These are phyloP conservation scores for Phalacrocorax aristotelis DNA, from an alignment of 2,113 vertebrate species.

Conservation along the genomic window DNA sequence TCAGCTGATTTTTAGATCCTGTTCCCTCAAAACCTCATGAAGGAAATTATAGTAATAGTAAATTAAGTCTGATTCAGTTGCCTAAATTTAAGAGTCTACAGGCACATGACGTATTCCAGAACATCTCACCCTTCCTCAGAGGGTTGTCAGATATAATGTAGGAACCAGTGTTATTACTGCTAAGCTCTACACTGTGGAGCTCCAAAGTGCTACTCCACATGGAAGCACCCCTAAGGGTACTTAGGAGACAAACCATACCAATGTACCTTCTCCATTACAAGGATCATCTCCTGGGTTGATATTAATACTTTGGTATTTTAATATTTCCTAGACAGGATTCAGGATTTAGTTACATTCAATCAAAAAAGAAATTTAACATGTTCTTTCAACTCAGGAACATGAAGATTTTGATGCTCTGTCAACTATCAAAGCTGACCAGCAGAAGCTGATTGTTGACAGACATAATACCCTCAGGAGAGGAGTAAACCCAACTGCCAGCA, in stretches of 20 bases:
- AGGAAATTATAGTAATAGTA: neutral
- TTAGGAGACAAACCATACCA: neutral
- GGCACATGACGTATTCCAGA: neutral
- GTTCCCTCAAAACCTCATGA: neutral
- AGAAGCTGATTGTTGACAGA: conserved; percentile 44
- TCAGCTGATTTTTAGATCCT: neutral
- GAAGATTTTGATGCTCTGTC: neutral
- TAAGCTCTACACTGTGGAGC: neutral
- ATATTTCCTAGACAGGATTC: neutral
- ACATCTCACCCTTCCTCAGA: neutral
- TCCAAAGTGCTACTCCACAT: neutral
- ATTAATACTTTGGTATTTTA: neutral
- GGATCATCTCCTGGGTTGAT: neutral
- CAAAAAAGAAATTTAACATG: neutral
- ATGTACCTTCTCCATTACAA: neutral
- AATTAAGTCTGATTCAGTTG: neutral
- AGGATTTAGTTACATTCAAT: neutral
- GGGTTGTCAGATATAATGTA: accelerated
- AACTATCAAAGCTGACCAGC: neutral
- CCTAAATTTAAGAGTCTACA: neutral
- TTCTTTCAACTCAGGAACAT: neutral
- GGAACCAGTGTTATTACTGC: neutral
- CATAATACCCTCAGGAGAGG: conserved; percentile 62
- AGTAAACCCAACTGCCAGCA: conserved; percentile 60
- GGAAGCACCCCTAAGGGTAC: neutral